Base-by-base conservation (phyloP, 2,113 vertebrate genomes). In the Hippocampus abdominalis region DNA sequence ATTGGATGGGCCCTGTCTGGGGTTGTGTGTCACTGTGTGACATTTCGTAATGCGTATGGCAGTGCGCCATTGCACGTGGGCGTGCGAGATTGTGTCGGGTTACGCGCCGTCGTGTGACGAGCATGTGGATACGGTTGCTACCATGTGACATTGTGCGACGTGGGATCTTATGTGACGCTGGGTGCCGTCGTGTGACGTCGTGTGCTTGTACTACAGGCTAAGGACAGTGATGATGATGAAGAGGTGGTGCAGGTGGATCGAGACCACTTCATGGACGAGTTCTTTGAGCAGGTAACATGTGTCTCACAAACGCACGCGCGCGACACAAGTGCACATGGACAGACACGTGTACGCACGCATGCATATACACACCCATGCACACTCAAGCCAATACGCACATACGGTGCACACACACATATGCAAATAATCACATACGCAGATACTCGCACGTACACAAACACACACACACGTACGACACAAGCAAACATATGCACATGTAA, bases 181-280 rank as follows among this genome's bases (percentile, higher is more conserved):
- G 15, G 56, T 32, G 29, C 12, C 23, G 16, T 39, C 15, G 39
- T 44, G 21, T 64, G 40, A 64, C 40, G 7, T 36, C 8, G 9
- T 68, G 21, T 69, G 64, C 67, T 64, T 64, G 42, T 25, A 69
- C 69, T 63, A 75, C 86, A 96, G 95, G 95, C 94, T 39, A 96
- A 97, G 92, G 95, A 97, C 93, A 97, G 95, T 12, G 95, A 97
- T 23, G 95, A 97, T 80, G 95, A 97, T 77, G 95, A 97, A 69
- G 95, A 96, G 84, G 95, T 96, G 78, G 95, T 97, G 29, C 95
- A 96, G 21, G 94, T 97, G 29, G 95, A 97, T 75, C 90, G 95
- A 53, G 95, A 96, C 76, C 95, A 96, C 86, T 97, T 97, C 84
- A 97, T 97, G 95, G 95, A 97, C 40, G 95, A 96, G 85, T 97